Conservation (phyloP, 1,140 invertebrate species). For the Ylistrum balloti region DNA sequence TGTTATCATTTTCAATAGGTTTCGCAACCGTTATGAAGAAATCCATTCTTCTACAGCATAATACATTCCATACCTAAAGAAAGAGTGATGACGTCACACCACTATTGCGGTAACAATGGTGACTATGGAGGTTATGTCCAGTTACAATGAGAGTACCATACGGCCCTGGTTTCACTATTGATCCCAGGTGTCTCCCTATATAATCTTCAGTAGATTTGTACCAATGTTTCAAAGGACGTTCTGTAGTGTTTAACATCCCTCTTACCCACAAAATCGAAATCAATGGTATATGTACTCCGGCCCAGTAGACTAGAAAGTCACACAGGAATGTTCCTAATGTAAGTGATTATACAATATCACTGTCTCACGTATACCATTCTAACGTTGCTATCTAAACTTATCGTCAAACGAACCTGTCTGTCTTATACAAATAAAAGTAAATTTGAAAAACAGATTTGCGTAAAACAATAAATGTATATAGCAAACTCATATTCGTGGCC, state of each 20-base stretch:
- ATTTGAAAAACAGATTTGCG: no score
- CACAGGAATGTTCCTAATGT: not conserved
- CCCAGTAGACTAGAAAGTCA: no score
- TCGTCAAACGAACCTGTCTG: no score
- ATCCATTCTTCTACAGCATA: not conserved
- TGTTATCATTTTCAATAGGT: not conserved
- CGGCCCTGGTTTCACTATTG: not conserved
- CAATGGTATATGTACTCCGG: not conserved
- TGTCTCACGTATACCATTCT: not conserved
- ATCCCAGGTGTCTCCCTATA: not conserved
- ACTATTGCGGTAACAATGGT: not conserved
- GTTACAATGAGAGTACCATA: not conserved
- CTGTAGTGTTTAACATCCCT: not conserved
- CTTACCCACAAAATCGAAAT: not conserved
- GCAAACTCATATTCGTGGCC: no score
- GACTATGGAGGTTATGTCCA: not conserved
- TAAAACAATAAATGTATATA: no score
- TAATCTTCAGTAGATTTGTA: not conserved
- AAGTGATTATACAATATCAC: no score
- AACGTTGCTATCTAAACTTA: not conserved
- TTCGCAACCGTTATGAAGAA: not conserved
- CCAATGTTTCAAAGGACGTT: not conserved
- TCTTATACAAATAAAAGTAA: no score
- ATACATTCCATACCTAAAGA: not conserved
- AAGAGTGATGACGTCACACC: slow-evolving; percentile 5